Conservation (phyloP, 2,113 vertebrate species). For the Apistogramma diplotaenia region DNA sequence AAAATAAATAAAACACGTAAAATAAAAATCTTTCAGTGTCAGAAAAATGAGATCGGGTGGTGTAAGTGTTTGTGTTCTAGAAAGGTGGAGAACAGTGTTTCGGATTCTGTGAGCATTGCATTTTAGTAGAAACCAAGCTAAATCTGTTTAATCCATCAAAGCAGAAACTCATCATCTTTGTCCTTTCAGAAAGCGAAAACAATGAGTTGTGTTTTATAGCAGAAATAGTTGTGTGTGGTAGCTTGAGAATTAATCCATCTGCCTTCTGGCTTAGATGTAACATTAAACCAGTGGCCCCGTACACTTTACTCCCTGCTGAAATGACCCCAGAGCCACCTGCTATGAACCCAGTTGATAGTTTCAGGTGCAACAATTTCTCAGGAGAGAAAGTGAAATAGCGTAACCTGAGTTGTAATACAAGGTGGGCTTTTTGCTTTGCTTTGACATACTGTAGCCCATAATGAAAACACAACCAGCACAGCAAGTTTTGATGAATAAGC, state of each 20-base stretch:
- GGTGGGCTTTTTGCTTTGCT: background rate
- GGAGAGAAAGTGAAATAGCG: background rate
- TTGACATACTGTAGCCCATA: background rate
- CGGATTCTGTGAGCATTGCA: constrained; percentile 15
- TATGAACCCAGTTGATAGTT: constrained; percentile 30
- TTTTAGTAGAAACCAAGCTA: constrained; percentile 27
- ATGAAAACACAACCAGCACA: background rate
- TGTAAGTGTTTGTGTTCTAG: background rate
- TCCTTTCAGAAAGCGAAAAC: constrained; percentile 39
- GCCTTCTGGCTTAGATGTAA: constrained; percentile 7
- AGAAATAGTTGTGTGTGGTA: constrained; percentile 2
- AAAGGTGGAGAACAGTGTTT: background rate
- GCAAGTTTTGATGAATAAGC: background rate
- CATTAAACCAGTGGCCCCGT: constrained; percentile 22
- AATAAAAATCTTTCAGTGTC: background rate
- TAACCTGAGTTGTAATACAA: background rate
- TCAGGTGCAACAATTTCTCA: background rate
- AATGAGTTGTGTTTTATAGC: constrained; percentile 27
- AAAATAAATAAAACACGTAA: no score
- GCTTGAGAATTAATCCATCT: constrained; percentile 43
- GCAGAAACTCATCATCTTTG: constrained; percentile 50
- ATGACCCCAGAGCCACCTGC: constrained; percentile 28
- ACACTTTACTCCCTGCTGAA: constrained; percentile 26
- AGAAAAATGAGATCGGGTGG: background rate
- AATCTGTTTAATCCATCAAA: constrained; percentile 51